A percentile compares a stretch with the other conserved stretches of the same genome.
Evolutionary conservation across 2,113 vertebrate genomes (phyloP).

Genomic region (Chamaea fasciata): DNA sequence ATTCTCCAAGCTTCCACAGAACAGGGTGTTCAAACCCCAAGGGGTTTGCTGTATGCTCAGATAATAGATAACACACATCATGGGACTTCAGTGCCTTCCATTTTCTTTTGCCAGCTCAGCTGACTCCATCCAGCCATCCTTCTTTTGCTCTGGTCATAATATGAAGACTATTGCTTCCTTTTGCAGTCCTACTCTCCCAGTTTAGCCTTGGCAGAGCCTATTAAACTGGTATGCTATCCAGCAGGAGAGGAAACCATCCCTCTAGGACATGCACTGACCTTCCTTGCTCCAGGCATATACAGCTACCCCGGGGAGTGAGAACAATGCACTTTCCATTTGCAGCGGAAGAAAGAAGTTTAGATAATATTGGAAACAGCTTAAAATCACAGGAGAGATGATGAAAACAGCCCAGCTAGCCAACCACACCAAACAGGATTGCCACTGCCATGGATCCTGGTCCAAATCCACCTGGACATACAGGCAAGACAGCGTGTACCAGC

Average conservation of each 20-base stretch:
- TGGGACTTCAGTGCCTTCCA: not conserved
- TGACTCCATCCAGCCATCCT: not conserved
- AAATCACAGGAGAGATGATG: not conserved
- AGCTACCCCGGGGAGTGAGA: not conserved
- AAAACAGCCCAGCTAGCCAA: not conserved
- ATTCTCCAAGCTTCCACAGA: not conserved
- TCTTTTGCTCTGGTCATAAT: not conserved
- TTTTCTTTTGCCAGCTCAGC: not conserved
- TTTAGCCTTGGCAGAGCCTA: not conserved
- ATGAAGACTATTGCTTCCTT: not conserved
- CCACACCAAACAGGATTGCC: not conserved
- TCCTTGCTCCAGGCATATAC: not conserved
- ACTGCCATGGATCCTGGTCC: not conserved
- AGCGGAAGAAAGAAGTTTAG: not conserved
- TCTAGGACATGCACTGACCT: not conserved
- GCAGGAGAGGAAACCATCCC: not conserved
- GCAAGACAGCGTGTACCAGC: not conserved
- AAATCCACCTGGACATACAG: not conserved
- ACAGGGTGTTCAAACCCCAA: not conserved
- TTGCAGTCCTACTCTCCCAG: not conserved
- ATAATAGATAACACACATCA: fast-evolving
- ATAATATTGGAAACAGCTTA: not conserved
- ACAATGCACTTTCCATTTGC: not conserved
- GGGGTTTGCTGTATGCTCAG: not conserved
- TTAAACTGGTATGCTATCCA: not conserved